A percentile compares a stretch with the other conserved stretches of the same genome.
Evolutionary conservation across 2,888 invertebrate genomes (phyloP).

Genomic region (Mystacides longicornis): DNA sequence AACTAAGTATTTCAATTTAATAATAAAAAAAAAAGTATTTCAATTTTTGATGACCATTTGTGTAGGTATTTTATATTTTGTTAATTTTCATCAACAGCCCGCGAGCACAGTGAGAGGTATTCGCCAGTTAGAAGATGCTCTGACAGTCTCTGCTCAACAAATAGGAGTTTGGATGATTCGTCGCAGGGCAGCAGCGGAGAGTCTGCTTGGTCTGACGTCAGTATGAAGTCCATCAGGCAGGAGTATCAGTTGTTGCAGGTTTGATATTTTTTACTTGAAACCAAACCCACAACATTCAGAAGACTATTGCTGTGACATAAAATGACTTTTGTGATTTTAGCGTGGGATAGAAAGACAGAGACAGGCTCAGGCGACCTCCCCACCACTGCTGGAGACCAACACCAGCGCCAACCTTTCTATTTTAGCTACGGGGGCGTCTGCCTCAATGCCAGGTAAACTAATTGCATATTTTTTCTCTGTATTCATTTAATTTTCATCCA

Average conservation of each 20-base stretch:
- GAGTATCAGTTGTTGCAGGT: constrained; percentile 74
- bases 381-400: constrained; percentile 34
- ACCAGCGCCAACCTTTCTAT: constrained; percentile 25
- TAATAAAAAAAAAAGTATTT: too few relatives aligned
- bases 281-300: background rate
- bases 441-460: constrained; percentile 51
- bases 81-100: constrained; percentile 37
- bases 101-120: constrained; percentile 67
- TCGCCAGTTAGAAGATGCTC: constrained; percentile 87
- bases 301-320: background rate
- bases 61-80: too few relatives aligned
- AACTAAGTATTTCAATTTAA: too few relatives aligned
- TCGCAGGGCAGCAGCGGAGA: constrained; percentile 31
- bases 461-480: background rate
- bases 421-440: constrained; percentile 34
- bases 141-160: constrained; percentile 56
- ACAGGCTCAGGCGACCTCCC: constrained; percentile 37
- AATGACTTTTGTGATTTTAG: constrained; percentile 29
- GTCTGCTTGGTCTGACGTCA: constrained; percentile 44
- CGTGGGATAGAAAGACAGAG: constrained; percentile 43
- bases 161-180: constrained; percentile 24
- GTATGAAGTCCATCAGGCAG: constrained; percentile 58
- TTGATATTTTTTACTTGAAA: constrained; percentile 1
- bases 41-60: too few relatives aligned
- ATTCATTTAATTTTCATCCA: background rate